Conservation (phyloP, 2,113 vertebrate genomes). For the Brachirus orientalis region DNA sequence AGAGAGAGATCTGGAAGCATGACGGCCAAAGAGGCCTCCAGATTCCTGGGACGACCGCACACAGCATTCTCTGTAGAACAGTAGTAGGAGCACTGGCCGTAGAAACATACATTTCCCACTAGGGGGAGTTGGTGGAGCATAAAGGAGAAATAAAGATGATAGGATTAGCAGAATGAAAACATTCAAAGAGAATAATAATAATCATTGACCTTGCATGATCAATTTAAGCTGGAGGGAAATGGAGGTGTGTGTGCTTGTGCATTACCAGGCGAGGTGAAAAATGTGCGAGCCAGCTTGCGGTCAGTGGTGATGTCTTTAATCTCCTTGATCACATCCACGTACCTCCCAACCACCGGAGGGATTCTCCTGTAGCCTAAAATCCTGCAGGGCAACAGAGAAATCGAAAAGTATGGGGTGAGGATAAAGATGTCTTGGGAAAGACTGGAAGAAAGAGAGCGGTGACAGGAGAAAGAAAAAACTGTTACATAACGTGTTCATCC, state of each 20-base stretch:
- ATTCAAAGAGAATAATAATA: constrained; percentile 13
- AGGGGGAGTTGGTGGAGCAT: constrained; percentile 42
- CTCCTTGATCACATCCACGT: constrained; percentile 85
- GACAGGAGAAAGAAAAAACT: neutral
- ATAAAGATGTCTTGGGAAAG: neutral
- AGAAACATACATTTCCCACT: constrained; percentile 89
- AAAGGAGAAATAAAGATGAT: neutral
- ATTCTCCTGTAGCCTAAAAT: constrained; percentile 86
- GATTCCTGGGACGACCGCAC: constrained; percentile 81
- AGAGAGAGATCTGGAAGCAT: constrained; percentile 85
- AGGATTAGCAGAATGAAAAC: neutral
- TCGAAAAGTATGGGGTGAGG: neutral
- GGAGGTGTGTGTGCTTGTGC: neutral
- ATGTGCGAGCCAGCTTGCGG: constrained; percentile 84
- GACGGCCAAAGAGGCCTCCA: constrained; percentile 87
- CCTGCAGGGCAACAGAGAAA: constrained; percentile 54
- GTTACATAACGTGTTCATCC: constrained; percentile 4
- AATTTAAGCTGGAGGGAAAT: neutral
- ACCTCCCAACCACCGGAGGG: constrained; percentile 83
- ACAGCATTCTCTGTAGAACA: constrained; percentile 89
- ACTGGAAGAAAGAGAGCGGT: too few relatives aligned
- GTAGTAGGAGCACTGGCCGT: constrained; percentile 91
- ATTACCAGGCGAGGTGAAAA: constrained; percentile 87
- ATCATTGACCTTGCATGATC: neutral
- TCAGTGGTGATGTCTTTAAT: constrained; percentile 87